phyloP scores from a whole-genome alignment of 1,140 invertebrate species.

The Drosophila suzukii region DNA sequence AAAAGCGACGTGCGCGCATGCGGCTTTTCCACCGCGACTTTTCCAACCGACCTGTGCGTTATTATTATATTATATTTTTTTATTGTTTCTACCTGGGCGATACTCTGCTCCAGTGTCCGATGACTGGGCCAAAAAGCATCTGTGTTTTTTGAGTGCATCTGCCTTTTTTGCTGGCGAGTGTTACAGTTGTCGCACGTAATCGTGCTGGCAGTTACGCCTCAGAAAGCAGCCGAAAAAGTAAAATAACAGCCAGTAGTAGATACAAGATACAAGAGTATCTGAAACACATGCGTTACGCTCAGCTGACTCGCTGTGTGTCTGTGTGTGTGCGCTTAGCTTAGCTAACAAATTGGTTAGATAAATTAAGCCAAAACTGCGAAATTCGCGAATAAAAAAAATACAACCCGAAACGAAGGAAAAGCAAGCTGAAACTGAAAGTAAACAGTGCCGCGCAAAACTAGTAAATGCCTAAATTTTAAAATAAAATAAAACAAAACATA shows the following conservation, averaged over 20 bases:
- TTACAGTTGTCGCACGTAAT: slow-evolving; percentile 58
- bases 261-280: slow-evolving; percentile 63
- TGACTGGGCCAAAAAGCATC: background rate
- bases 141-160: slow-evolving; percentile 30
- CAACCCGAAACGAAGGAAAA: slow-evolving; percentile 24
- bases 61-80: background rate
- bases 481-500: background rate
- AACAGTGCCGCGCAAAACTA: slow-evolving; percentile 16
- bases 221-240: slow-evolving; percentile 47
- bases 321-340: slow-evolving; percentile 41
- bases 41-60: slow-evolving; percentile 1
- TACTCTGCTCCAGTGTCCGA: slow-evolving; percentile 12
- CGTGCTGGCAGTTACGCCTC: slow-evolving; percentile 71
- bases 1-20: slow-evolving; percentile 10
- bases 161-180: slow-evolving; percentile 27
- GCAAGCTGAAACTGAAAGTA: slow-evolving; percentile 55
- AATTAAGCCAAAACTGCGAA: slow-evolving; percentile 63
- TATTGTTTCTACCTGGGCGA: background rate
- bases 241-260: slow-evolving; percentile 10
- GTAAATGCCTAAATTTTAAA: slow-evolving; percentile 10
- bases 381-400: slow-evolving; percentile 16
- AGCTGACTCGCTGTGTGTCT: slow-evolving; percentile 42
- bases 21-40: slow-evolving; percentile 7
- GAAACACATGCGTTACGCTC: slow-evolving; percentile 70
- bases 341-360: slow-evolving; percentile 75